These are phyloP conservation scores for Oreohelix idahoensis DNA, from an alignment of 1,140 invertebrate genomes.

Conservation along the genomic window DNA sequence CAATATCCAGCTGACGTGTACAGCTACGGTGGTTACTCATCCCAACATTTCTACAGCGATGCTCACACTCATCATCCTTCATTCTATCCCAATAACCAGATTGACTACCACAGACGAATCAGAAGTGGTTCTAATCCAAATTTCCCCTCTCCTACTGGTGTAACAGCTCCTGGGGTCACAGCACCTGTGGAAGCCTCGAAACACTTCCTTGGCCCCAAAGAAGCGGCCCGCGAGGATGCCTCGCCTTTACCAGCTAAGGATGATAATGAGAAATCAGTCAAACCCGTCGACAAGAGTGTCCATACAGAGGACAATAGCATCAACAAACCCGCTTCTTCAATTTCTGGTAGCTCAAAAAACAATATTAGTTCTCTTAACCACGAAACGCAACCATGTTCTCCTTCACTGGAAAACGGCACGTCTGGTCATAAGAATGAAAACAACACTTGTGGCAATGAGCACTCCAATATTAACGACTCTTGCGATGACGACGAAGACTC, in stretches of 20 bases:
- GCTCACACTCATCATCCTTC: conserved; percentile 14
- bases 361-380: neutral
- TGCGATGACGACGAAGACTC: conserved; percentile 53
- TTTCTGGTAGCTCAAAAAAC: neutral
- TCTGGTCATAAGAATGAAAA: conserved; percentile 41
- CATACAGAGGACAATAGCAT: conserved; percentile 25
- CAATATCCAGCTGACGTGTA: conserved; percentile 42
- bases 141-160: neutral
- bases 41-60: conserved; percentile 12
- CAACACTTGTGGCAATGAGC: conserved; percentile 44
- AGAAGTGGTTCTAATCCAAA: neutral
- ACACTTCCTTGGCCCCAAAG: conserved; percentile 21
- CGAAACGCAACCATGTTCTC: conserved; percentile 43
- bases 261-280: conserved; percentile 5
- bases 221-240: neutral
- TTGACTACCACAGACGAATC: neutral
- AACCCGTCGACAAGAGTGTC: conserved; percentile 16
- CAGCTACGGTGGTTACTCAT: conserved; percentile 32
- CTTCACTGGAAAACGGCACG: conserved; percentile 24
- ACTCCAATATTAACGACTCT: conserved; percentile 42
- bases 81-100: conserved; percentile 8
- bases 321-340: conserved; percentile 42
- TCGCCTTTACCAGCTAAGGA: conserved; percentile 6
- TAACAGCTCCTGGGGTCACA: neutral
- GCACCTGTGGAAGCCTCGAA: neutral